phyloP scores from a whole-genome alignment of 2,113 vertebrate genomes.

The Numida meleagris region DNA sequence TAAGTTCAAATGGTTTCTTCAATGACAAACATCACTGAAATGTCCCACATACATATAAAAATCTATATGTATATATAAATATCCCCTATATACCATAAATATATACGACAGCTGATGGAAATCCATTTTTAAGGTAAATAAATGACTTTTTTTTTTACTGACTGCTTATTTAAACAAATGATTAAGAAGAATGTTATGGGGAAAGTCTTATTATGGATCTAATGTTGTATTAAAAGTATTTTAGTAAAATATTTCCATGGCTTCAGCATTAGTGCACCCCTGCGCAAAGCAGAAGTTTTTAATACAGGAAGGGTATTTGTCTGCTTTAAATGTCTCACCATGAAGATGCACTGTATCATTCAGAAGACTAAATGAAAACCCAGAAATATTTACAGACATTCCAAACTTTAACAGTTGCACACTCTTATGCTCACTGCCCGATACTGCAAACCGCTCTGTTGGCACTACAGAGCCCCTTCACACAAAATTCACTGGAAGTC shows the following conservation, averaged over 20 bases:
- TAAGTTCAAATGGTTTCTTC: neutral
- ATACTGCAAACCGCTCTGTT: rapidly evolving
- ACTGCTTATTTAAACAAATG: neutral
- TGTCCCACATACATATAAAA: neutral
- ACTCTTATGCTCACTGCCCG: neutral
- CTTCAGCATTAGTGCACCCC: neutral
- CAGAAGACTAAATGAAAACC: neutral
- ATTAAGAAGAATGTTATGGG: neutral
- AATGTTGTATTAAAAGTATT: neutral
- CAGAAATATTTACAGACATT: neutral
- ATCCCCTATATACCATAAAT: no score
- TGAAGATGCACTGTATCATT: rapidly evolving
- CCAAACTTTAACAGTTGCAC: neutral
- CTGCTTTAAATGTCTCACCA: neutral
- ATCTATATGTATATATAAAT: no score
- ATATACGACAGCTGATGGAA: neutral
- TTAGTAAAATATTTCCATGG: neutral
- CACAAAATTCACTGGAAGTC: neutral
- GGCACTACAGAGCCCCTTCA: neutral
- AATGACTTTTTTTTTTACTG: neutral
- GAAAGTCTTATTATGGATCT: neutral
- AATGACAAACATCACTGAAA: neutral
- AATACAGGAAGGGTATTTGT: neutral
- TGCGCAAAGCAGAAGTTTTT: neutral
- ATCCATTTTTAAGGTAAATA: neutral